Evolutionary conservation across 1,140 invertebrate species (phyloP).

Genomic region (Xylocopa sonorina): DNA sequence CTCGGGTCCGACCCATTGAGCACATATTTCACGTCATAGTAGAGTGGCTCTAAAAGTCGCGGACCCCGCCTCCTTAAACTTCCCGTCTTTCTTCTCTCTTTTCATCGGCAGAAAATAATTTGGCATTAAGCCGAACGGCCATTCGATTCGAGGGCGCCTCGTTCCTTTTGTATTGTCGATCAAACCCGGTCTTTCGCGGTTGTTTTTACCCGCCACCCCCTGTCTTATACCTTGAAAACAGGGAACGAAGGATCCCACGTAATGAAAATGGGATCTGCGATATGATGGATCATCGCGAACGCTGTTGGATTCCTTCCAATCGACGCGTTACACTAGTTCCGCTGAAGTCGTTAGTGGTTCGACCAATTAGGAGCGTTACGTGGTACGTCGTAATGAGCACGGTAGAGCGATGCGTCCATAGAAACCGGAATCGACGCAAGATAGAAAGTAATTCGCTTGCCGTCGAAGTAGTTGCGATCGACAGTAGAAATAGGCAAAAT

Average conservation of each 20-base stretch:
- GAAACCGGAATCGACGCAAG: constrained; percentile 5
- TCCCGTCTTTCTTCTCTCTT: constrained; percentile 10
- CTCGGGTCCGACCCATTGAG: constrained; percentile 50
- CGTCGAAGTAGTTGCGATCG: too few species aligned
- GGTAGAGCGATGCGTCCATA: constrained; percentile 47
- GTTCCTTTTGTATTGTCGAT: constrained; percentile 62
- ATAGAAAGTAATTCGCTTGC: neutral
- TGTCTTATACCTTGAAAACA: neutral
- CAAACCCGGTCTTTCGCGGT: constrained; percentile 40
- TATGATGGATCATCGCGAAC: neutral
- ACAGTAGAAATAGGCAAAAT: neutral
- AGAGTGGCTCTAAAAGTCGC: constrained; percentile 49
- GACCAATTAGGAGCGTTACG: constrained; percentile 54
- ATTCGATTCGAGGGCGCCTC: constrained; percentile 56
- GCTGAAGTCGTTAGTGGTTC: constrained; percentile 47
- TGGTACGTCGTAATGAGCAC: constrained; percentile 26
- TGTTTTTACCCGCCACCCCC: constrained; percentile 14
- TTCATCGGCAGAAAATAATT: constrained; percentile 63
- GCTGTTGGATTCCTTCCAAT: constrained; percentile 54
- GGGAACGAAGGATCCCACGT: neutral
- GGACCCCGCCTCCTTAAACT: constrained; percentile 19
- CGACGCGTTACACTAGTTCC: neutral
- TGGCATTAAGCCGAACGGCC: constrained; percentile 65
- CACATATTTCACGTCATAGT: constrained; percentile 58
- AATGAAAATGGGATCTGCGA: too few species aligned